Evolutionary conservation across 2,888 invertebrate genomes (phyloP), one percentile per base, ranked within the genome.

Genomic region (Pristionchus entomophagus): DNA sequence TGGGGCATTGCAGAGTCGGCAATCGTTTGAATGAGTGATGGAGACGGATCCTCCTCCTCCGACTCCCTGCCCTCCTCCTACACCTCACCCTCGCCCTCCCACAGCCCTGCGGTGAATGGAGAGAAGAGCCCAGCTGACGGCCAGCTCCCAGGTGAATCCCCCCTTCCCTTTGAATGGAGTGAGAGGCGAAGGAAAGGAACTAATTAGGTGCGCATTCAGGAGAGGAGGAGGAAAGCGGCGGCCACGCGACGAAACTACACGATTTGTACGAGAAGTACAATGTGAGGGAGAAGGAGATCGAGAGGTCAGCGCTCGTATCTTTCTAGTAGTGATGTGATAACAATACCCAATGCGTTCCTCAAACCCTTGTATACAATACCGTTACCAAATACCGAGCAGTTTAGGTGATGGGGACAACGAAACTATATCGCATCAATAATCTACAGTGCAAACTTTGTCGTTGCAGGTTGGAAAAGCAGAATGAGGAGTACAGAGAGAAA

Each of bases 401-500:
- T n/a, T n/a, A n/a, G n/a, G n/a, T n/a, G n/a, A n/a, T n/a, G n/a
- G n/a, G n/a, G n/a, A n/a, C n/a, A n/a, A n/a, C n/a, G n/a, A n/a
- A n/a, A n/a, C n/a, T n/a, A n/a, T n/a, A n/a, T n/a, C n/a, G 5
- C n/a, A 56, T 56, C 56, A 8, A 56, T 22, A 8, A 22, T 59
- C n/a, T 32, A 49, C 84, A 12, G 22, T 56, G 56, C 12, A 19
- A 56, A 56, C 56, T 5, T 22, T 5, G 32, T 8, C 3, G 38
- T 85, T 53, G 82, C 86, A 91, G 91, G 87, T 22, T 90, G 41
- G 91, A 91, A 85, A 78, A 89, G 49, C 90, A 91, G 85, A 91
- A 90, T 65, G 84, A 87, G 0, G 90, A 92, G 56, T 92, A 91
- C 78, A 87, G 91, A 3, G 91, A 92, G 56, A 91, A 90, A 59